Conservation (phyloP, 2,113 vertebrate species). For the Bubo blakistoni region DNA sequence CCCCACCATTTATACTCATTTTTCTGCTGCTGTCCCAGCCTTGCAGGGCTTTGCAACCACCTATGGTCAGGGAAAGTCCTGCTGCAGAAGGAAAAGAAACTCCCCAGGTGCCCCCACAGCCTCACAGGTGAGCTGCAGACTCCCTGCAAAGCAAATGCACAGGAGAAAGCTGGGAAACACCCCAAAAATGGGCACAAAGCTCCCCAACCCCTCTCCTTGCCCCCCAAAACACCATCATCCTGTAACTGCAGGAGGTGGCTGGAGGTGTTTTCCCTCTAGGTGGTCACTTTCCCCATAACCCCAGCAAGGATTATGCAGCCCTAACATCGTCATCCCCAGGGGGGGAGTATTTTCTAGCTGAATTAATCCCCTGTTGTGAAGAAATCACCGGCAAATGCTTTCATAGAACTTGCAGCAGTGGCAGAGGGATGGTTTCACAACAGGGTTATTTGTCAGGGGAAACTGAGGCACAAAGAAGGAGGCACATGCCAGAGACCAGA, state of each 20-base stretch:
- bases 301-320: neutral
- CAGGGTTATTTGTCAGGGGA: neutral
- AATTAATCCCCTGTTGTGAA: neutral
- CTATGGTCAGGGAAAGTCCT: neutral
- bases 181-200: neutral
- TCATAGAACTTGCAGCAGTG: neutral
- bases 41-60: neutral
- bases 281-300: neutral
- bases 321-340: neutral
- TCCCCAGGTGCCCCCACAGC: too few relatives aligned
- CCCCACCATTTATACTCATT: too few relatives aligned
- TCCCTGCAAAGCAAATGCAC: neutral
- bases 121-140: neutral
- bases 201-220: neutral
- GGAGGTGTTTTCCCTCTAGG: neutral
- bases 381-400: neutral
- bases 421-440: neutral
- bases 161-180: neutral
- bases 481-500: neutral
- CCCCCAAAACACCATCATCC: neutral
- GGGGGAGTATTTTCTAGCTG: neutral
- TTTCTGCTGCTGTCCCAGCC: neutral
- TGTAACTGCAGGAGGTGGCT: fast-evolving
- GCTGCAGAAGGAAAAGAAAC: neutral
- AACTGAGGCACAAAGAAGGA: neutral